Base-by-base conservation (phyloP, 2,888 invertebrate genomes). In the Drosophila siamana region DNA sequence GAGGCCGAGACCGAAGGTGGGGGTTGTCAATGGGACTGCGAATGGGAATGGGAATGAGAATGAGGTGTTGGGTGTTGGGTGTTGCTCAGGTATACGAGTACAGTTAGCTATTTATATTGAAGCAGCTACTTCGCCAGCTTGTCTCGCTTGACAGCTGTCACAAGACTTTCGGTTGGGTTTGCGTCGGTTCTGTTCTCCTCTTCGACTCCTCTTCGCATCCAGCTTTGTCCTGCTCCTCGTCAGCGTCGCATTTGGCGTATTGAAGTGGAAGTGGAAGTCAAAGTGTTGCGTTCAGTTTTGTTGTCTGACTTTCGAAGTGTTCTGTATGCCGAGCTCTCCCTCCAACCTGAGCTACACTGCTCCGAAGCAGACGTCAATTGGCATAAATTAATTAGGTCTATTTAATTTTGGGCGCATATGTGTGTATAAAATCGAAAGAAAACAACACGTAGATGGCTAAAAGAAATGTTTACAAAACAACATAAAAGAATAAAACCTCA, bases 141-240 rank as follows among this genome's bases (percentile, higher is more conserved):
- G 78, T 81, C 80, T 75, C 73, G 79, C 69, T 75, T 80, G 80
- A 78, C 82, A 80, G 80, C 75, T 80, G 82, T 78, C 79, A 80
- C 66, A 68, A 66, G 51, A 66, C 81, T 73, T 57, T 73, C 68
- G 64, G 44, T 33, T 33, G 9, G 28, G 9, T 28, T 28, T 9
- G 28, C 9, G 66, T 61, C 68, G 66, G 44, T 63, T 61, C 48
- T 41, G 46, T 56, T 55, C 38, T 8, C 5, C 28, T 48, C 22
- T n/a, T n/a, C 19, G 9, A 8, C 7, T n/a, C 5, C 44, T 2
- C 24, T 6, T 24, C 11, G 30, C 8, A 8, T 48, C 24, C 2
- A n/a, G 6, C 4, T 11, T n/a, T 7, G n/a, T 38, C 26, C 43
- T 4, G 15, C 0, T 15, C 24, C 13, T 5, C 26, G 26, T 24